Evolutionary conservation across 2,113 vertebrate species (phyloP), one percentile per base, ranked within the genome.

Genomic region (Rhipidura dahli): DNA sequence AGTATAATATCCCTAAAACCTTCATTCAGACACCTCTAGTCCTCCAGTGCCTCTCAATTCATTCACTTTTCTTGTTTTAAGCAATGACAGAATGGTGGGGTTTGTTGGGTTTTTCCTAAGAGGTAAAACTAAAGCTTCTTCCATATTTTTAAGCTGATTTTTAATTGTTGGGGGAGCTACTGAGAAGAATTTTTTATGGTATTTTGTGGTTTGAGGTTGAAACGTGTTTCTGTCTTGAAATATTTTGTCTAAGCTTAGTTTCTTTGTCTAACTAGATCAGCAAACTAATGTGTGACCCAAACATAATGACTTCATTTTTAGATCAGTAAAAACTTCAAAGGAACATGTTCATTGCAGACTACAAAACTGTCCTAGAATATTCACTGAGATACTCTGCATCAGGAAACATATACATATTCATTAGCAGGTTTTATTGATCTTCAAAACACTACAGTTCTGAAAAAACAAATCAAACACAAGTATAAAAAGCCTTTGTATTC

Each of bases 251-350:
- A 33, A 83, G 73, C 39, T 96, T 87, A 87, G 45, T 83, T 96
- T 88, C 89, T 95, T 91, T 89, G 68, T 95, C 86, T 91, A 77
- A 83, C 39, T 47, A 76, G 87, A 96, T 94, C 95, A 89, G 85
- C 92, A 86, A 78, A 50, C 45, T 45, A 85, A 81, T 83, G 61
- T 19, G 51, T 33, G 57, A 90, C 53, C 37, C 72, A 28, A 57
- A 86, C 83, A 82, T 96, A 96, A 95, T 15, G 10, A 78, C 42
- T 59, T 66, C 27, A 18, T 83, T 94, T 93, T 81, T 64, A 91
- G 63, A 85, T 89, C 77, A 63, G 75, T 59, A 35, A 75, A 79
- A 87, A 89, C 97, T 92, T 96, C 97, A 94, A 93, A 95, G 93
- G 60, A 88, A 24, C 4, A 33, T 28, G 27, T 87, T 93, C 87